Conservation (phyloP, 2,797 vertebrate genomes). For the Chelmon rostratus region DNA sequence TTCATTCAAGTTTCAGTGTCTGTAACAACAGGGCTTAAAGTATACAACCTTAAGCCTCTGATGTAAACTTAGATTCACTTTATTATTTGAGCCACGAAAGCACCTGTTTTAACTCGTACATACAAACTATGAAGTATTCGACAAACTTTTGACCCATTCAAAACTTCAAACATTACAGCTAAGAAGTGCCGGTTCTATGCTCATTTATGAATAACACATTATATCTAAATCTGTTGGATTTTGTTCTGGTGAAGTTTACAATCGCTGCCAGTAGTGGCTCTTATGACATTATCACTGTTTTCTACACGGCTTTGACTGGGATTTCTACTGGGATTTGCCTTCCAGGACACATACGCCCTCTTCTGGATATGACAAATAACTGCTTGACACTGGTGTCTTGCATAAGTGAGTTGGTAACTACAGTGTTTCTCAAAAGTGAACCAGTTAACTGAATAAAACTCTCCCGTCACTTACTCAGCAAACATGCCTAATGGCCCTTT, state of each 20-base stretch:
- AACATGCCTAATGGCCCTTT: background rate
- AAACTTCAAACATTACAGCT: background rate
- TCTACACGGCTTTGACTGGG: background rate
- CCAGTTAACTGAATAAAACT: background rate
- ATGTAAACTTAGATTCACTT: conserved; percentile 1
- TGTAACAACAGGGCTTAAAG: background rate
- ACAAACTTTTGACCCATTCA: background rate
- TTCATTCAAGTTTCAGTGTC: background rate
- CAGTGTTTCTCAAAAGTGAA: background rate
- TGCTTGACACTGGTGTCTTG: conserved; percentile 7
- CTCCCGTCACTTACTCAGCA: background rate
- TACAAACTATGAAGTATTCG: background rate
- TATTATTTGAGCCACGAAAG: background rate
- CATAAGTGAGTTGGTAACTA: background rate
- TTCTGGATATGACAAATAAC: conserved; percentile 57
- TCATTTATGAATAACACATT: background rate
- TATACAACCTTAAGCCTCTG: background rate
- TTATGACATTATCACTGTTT: conserved; percentile 14
- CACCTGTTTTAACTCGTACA: background rate
- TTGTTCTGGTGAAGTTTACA: background rate
- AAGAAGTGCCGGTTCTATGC: background rate
- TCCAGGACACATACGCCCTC: conserved; percentile 50
- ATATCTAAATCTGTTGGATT: background rate
- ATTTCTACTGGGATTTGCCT: background rate
- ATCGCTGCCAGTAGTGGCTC: background rate